A percentile compares a stretch with the other conserved stretches of the same genome.
Evolutionary conservation across 2,888 invertebrate genomes (phyloP).

Genomic region (Thera britannica): DNA sequence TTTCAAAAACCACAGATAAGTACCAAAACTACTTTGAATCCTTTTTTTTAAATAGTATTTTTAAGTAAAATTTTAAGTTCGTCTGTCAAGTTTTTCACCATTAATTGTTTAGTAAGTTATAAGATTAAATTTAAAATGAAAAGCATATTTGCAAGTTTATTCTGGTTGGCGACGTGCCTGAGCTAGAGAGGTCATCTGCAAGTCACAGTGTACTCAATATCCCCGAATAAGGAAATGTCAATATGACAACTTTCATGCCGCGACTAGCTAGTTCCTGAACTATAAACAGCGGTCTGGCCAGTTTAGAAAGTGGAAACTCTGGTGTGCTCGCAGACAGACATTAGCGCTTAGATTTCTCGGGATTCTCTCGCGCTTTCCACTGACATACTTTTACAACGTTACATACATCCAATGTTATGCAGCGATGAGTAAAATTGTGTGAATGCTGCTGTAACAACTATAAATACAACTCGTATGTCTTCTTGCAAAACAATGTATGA

Average conservation of each 20-base stretch:
- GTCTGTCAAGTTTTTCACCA: too few relatives aligned
- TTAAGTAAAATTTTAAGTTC: too few relatives aligned
- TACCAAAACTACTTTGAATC: too few relatives aligned
- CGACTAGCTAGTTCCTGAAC: constrained; percentile 73
- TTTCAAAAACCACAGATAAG: too few relatives aligned
- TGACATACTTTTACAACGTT: constrained; percentile 74
- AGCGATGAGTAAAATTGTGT: constrained; percentile 29
- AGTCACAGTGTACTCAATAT: constrained; percentile 14
- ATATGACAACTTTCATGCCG: constrained; percentile 73
- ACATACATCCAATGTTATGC: constrained; percentile 43
- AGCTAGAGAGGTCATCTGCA: constrained; percentile 8
- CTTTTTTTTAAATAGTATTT: too few relatives aligned
- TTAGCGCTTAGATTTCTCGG: constrained; percentile 80
- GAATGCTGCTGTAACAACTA: neutral
- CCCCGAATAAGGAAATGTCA: constrained; percentile 69
- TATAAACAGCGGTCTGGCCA: constrained; percentile 72
- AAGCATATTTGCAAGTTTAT: too few relatives aligned
- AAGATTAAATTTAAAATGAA: too few relatives aligned
- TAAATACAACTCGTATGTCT: too few relatives aligned
- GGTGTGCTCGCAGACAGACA: constrained; percentile 61
- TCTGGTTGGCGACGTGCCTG: neutral
- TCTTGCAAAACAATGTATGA: too few relatives aligned
- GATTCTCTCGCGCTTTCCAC: constrained; percentile 84
- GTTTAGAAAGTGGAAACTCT: constrained; percentile 83
- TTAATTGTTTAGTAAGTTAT: too few relatives aligned